Evolutionary conservation across 2,797 vertebrate species (phyloP), one percentile per base, ranked within the genome.

Genomic region (Enteromius trimaculatus): DNA sequence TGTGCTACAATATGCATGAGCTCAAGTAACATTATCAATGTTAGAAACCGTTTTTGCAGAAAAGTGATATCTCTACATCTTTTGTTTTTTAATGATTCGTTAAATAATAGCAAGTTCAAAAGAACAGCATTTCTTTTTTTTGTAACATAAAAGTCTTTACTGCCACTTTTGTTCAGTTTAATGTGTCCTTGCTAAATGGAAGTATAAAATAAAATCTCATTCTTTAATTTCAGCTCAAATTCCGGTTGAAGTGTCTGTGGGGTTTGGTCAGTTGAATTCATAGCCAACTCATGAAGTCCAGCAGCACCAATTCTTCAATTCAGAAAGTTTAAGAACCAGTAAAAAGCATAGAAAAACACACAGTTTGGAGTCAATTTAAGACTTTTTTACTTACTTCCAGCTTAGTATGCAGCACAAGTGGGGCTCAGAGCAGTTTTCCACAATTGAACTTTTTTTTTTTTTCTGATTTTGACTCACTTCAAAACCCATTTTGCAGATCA

Each of bases 401-500:
- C 6, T 71, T 42, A 39, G 49, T 34, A 71, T 80, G 53, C 68
- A 62, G 23, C 55, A 60, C 37, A 71, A 47, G 77, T 39, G 42
- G 10, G 34, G n/a, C 23, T 58, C 17, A 44, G 23, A 39, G 34
- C 51, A n/a, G 31, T 80, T 80, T 44, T 42, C 4, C 23, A 6
- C 7, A 37, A 53, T 37, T 26, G 4, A 23, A 37, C 4, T 7
- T 37, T 37, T 37, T 51, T 13, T 34, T 31, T 6, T 60, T 39
- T 17, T n/a, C 3, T 21, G 0, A 44, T 68, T 65, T 42, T 65
- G 16, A 44, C 23, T 51, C 19, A 31, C 13, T 49, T 68, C 23
- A 53, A 26, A 81, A 70, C 39, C 55, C 6, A 74, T 84, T 64
- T 53, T 69, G 60, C 74, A 65, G 53, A 70, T 81, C 6, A 55